A percentile compares a stretch with the other conserved stretches of the same genome.
These are phyloP conservation scores for Cercopithecus mona DNA, from an alignment of 2,113 vertebrate species.

Conservation along the genomic window DNA sequence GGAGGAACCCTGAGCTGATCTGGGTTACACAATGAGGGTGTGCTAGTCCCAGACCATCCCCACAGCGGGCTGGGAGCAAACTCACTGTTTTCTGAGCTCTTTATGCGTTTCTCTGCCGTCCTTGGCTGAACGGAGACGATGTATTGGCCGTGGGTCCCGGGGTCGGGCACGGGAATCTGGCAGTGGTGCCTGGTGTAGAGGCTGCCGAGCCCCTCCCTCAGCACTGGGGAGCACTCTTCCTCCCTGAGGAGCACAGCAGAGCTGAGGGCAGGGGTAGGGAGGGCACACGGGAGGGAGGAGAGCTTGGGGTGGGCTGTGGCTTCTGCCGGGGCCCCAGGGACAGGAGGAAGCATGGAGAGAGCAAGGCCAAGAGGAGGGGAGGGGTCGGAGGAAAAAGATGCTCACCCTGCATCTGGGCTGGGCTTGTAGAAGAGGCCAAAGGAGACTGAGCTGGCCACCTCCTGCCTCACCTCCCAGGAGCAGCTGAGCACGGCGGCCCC, in stretches of 20 bases:
- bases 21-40: fast-evolving
- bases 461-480: conserved; percentile 84
- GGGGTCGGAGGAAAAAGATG: background rate
- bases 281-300: fast-evolving
- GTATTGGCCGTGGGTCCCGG: background rate
- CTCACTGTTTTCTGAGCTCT: conserved; percentile 62
- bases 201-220: background rate
- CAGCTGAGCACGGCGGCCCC: conserved; percentile 76
- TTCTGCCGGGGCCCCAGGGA: background rate
- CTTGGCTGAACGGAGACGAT: background rate
- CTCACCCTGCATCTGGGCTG: conserved; percentile 41
- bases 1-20: fast-evolving
- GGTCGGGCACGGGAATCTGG: background rate
- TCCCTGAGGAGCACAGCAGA: conserved; percentile 43
- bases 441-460: conserved; percentile 73
- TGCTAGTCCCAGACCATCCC: fast-evolving
- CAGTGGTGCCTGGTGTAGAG: background rate
- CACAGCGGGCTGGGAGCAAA: background rate
- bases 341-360: background rate
- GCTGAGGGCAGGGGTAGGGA: background rate
- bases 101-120: background rate
- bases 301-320: background rate
- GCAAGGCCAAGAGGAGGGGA: background rate
- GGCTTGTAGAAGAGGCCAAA: conserved; percentile 83
- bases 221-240: conserved; percentile 29